Conservation (phyloP, 2,797 vertebrate genomes). For the Danionella dracula region DNA sequence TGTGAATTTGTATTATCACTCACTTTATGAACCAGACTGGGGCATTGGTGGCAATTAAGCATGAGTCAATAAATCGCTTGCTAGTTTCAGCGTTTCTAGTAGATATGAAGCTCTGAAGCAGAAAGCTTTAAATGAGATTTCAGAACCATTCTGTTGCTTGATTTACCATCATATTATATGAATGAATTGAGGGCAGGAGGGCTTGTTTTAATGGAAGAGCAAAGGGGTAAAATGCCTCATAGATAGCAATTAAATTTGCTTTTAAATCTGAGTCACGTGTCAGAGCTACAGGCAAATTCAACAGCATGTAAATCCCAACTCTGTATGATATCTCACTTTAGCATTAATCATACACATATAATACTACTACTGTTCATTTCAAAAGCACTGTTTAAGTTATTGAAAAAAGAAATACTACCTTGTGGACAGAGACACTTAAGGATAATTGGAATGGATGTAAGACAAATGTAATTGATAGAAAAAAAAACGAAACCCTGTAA, state of each 20-base stretch:
- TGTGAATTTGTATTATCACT: too few species aligned
- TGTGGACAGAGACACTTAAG: too few species aligned
- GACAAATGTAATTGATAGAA: too few species aligned
- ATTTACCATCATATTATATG: not conserved
- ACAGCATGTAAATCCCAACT: not conserved
- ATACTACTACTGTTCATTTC: too few species aligned
- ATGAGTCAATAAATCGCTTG: constrained; percentile 35
- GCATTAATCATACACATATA: too few species aligned
- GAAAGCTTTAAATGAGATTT: constrained; percentile 10
- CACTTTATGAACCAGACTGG: too few species aligned
- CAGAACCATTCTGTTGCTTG: constrained; percentile 12
- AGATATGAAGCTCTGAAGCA: not conserved
- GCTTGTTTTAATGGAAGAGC: not conserved
- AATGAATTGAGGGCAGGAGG: not conserved
- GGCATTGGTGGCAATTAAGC: constrained; percentile 14
- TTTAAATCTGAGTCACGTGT: not conserved
- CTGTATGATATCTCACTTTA: not conserved
- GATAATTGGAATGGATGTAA: too few species aligned
- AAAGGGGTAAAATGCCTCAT: not conserved
- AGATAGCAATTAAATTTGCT: not conserved
- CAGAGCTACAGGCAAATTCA: too few species aligned
- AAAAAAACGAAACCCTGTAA: too few species aligned
- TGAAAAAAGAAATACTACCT: too few species aligned
- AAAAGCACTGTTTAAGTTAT: too few species aligned
- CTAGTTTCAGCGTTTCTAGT: not conserved